Evolutionary conservation across 2,113 vertebrate genomes (phyloP).

Genomic region (Australoheros scitulus): DNA sequence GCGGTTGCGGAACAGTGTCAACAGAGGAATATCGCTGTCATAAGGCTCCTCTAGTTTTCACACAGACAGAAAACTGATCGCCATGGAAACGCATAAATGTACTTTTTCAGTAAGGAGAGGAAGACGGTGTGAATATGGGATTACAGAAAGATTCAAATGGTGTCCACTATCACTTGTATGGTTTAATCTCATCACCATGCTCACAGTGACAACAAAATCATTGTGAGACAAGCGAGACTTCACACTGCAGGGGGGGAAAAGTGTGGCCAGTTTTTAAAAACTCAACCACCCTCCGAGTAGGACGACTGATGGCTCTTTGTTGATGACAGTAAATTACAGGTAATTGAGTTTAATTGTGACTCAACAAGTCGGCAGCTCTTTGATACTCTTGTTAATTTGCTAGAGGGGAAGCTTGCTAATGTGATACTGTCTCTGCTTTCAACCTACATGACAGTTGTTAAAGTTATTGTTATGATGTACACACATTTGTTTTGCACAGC

Average conservation of each 20-base stretch:
- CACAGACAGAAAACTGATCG: slow-evolving; percentile 49
- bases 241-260: neutral
- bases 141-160: neutral
- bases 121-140: slow-evolving; percentile 21
- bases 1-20: slow-evolving; percentile 38
- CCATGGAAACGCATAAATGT: slow-evolving; percentile 77
- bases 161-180: neutral
- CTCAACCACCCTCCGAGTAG: neutral
- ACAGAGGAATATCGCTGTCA: slow-evolving; percentile 48
- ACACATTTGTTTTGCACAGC: neutral
- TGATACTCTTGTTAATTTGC: slow-evolving; percentile 10
- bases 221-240: neutral
- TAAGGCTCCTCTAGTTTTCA: slow-evolving; percentile 35
- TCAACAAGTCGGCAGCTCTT: neutral
- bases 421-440: neutral
- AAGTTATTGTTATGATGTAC: neutral
- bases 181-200: neutral
- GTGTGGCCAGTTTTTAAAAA: neutral
- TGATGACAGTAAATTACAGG: neutral
- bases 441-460: neutral
- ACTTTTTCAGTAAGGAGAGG: slow-evolving; percentile 39
- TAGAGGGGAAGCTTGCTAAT: neutral
- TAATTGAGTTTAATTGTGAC: slow-evolving; percentile 7
- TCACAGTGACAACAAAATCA: neutral
- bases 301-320: neutral